A percentile compares a stretch with the other conserved stretches of the same genome.
These are phyloP conservation scores for Drosophila monieri DNA, from an alignment of 2,888 invertebrate species.

Conservation along the genomic window DNA sequence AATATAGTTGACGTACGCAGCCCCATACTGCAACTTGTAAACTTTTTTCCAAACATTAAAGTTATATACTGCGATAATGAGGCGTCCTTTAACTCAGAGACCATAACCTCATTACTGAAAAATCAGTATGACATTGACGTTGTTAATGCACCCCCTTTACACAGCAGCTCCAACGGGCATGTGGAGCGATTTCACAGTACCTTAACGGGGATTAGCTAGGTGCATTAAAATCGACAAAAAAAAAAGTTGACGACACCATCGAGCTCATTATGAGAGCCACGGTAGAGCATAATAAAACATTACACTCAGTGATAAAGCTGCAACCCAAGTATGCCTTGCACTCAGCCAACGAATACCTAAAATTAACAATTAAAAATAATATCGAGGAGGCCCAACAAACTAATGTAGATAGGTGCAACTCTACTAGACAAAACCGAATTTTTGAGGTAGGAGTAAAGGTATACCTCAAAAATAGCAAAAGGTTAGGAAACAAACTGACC, in stretches of 20 bases:
- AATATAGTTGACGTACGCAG: background rate
- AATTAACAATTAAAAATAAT: background rate
- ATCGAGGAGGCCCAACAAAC: constrained; percentile 2
- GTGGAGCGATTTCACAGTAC: background rate
- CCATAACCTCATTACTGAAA: background rate
- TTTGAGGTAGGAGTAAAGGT: constrained; percentile 16
- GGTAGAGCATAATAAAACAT: constrained; percentile 8
- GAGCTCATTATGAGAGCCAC: constrained; percentile 8
- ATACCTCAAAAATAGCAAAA: constrained; percentile 11
- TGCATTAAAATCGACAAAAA: constrained; percentile 7
- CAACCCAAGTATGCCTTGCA: constrained; percentile 1
- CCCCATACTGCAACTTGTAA: background rate
- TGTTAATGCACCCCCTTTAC: background rate
- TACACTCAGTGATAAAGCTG: constrained; percentile 3
- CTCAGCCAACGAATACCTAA: background rate
- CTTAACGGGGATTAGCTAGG: background rate
- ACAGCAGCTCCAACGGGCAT: background rate
- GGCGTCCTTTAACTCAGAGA: constrained; percentile 1
- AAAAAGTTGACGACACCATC: constrained; percentile 2
- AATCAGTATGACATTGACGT: background rate
- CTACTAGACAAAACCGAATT: constrained; percentile 13
- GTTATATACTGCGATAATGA: constrained; percentile 4
- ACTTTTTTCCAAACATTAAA: background rate
- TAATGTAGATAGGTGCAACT: constrained; percentile 6
- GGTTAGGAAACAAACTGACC: constrained; percentile 17